Base-by-base conservation (phyloP, 2,888 invertebrate genomes). In the Biston stratarius region DNA sequence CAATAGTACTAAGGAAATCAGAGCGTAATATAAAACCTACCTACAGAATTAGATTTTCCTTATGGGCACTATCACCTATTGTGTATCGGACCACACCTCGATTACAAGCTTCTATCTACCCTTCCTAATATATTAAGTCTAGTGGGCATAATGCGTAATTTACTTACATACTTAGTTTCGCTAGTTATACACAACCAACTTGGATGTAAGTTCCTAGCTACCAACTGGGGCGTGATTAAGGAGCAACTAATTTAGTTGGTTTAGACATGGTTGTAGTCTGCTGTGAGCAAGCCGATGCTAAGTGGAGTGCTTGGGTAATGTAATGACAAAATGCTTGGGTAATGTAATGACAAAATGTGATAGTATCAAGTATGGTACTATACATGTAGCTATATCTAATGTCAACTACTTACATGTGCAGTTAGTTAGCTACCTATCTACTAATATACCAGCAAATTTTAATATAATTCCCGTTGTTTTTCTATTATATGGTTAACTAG, bases 221-320 rank as follows among this genome's bases (percentile, higher is more conserved):
- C 64, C 57, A 77, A 78, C 77, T 77, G 61, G 75, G 71, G 75
- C 77, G 72, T 77, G 78, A 78, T 79, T 76, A 74, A 82, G 78
- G 71, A 72, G 74, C 67, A 75, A 78, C 78, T 79, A 79, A 81
- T 81, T 80, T 74, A 73, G 75, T 74, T 78, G 74, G 73, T 73
- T 72, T 69, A 74, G 72, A 64, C 67, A 66, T 72, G 71, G 58
- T 49, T 48, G 53, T 71, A 71, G 68, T 75, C 69, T 66, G 62
- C 67, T 62, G 65, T 68, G 72, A 69, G 72, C 73, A 71, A 69
- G 60, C 59, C 42, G 67, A 57, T 69, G 68, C 66, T 64, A 60
- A 72, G 66, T 66, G 72, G 56, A 61, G 68, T 55, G 49, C 68
- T 68, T 70, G 61, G 61, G 52, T 70, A 70, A 70, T 72, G 64